Base-by-base conservation (phyloP, 2,888 invertebrate genomes). In the Amitus sp. region DNA sequence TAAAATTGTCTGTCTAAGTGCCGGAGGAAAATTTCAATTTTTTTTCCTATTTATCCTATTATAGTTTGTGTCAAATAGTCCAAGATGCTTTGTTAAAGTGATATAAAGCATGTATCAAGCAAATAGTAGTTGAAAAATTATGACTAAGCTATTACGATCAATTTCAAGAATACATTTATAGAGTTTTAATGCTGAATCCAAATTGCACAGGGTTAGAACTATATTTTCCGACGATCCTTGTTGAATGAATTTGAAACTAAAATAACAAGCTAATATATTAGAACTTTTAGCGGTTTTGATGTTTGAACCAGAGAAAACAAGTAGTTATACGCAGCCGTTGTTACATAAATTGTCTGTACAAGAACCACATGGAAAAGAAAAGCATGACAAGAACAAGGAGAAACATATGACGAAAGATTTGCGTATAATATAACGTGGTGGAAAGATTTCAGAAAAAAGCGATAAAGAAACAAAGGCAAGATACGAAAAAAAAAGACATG, bases 371-470 rank as follows among this genome's bases (percentile, higher is more conserved):
- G 73, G 71, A 74, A 74, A 65, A 62, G 71, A 51, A 53, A 47
- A 39, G 59, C 55, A 53, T 47, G 59, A 65, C 68, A 55, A 58
- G 52, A 67, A 68, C 54, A 65, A 67, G 51, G 57, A 47, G 40
- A 67, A 67, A 69, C 66, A 63, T 57, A 67, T 66, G 73, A 62
- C 68, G 73, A 72, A 73, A 73, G 74, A 72, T 70, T 72, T 70
- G 73, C 72, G 74, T 76, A 75, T 75, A 75, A 75, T 75, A 73
- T 73, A 75, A 73, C 73, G 69, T 66, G 63, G 53, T 51, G 54
- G 66, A 15, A 15, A n/a, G n/a, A n/a, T n/a, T n/a, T n/a, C n/a
- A n/a, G n/a, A 47, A 39, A 47, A 55, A 12, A 45, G 45, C 18
- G 17, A 34, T 45, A 68, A 63, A 63, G 65, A 34, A 47, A 50